Conservation (phyloP, 2,113 vertebrate genomes). For the Kobus ellipsiprymnus region DNA sequence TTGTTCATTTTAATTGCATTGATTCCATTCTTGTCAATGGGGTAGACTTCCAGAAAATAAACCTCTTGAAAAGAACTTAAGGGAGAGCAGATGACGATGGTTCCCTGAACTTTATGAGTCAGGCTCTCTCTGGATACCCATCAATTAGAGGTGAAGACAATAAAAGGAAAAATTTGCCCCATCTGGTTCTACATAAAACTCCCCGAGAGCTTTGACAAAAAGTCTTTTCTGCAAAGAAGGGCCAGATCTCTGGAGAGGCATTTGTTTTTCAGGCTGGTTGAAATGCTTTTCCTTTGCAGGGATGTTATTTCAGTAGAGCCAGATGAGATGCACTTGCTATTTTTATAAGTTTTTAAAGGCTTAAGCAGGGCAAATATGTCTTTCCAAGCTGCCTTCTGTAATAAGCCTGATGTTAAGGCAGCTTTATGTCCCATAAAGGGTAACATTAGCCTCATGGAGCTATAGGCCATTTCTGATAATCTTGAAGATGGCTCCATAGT, state of each 20-base stretch:
- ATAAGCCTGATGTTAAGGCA: conserved; percentile 64
- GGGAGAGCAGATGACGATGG: background rate
- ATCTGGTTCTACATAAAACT: conserved; percentile 66
- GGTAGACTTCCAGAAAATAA: conserved; percentile 45
- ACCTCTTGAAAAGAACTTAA: conserved; percentile 14
- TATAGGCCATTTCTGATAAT: conserved; percentile 42
- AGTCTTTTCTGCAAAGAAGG: conserved; percentile 25
- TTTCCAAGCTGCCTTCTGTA: conserved; percentile 66
- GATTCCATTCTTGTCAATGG: conserved; percentile 43
- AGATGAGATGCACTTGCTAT: conserved; percentile 72
- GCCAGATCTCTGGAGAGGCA: conserved; percentile 58
- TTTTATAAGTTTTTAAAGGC: conserved; percentile 74
- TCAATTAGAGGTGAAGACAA: conserved; percentile 65
- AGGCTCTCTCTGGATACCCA: conserved; percentile 52
- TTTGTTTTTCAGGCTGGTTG: conserved; percentile 59
- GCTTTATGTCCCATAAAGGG: conserved; percentile 68
- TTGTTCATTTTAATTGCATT: conserved; percentile 45
- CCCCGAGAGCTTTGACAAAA: conserved; percentile 61
- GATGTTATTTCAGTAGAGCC: conserved; percentile 68
- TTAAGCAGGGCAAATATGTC: conserved; percentile 73
- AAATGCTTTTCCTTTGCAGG: conserved; percentile 61
- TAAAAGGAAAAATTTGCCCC: conserved; percentile 59
- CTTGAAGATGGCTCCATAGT: conserved; percentile 10
- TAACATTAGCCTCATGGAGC: conserved; percentile 57
- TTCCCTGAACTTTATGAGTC: conserved; percentile 33